These are phyloP conservation scores for Propithecus perrieri DNA, from an alignment of 2,797 vertebrate species.

Conservation along the genomic window DNA sequence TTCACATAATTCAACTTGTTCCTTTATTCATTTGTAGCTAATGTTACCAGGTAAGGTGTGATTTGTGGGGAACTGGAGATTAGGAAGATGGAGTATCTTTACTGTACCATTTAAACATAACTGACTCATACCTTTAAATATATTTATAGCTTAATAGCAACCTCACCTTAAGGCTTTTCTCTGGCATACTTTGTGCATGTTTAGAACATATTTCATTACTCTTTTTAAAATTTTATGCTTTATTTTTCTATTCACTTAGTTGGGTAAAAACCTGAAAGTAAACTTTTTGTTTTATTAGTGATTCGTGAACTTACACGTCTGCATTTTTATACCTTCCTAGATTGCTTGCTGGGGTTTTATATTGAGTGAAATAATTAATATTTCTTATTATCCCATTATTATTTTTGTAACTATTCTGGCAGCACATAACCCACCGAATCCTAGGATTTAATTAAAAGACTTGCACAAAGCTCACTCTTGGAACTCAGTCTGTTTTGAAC, in stretches of 20 bases:
- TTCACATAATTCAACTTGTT: background rate
- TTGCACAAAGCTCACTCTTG: background rate
- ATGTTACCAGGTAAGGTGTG: conserved; percentile 9
- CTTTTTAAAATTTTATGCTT: background rate
- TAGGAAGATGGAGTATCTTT: background rate
- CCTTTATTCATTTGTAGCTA: background rate
- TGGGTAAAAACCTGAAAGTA: background rate
- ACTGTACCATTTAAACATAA: background rate
- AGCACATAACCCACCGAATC: background rate
- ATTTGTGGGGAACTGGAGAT: background rate
- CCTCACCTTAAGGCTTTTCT: background rate
- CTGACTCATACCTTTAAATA: background rate
- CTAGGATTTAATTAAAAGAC: conserved; percentile 54
- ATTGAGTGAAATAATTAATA: background rate
- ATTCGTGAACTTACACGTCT: background rate
- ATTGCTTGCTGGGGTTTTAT: conserved; percentile 6
- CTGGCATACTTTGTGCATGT: background rate
- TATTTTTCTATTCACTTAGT: background rate
- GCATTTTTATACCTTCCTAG: conserved; percentile 10
- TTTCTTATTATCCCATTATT: conserved; percentile 24
- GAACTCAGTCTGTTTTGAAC: conserved; percentile 28
- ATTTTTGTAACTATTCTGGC: background rate
- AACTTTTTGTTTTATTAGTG: background rate
- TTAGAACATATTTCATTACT: background rate
- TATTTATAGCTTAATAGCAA: background rate